A percentile compares a stretch with the other conserved stretches of the same genome.
These are phyloP conservation scores for Equus przewalskii DNA, from an alignment of 2,113 vertebrate genomes.

Conservation along the genomic window DNA sequence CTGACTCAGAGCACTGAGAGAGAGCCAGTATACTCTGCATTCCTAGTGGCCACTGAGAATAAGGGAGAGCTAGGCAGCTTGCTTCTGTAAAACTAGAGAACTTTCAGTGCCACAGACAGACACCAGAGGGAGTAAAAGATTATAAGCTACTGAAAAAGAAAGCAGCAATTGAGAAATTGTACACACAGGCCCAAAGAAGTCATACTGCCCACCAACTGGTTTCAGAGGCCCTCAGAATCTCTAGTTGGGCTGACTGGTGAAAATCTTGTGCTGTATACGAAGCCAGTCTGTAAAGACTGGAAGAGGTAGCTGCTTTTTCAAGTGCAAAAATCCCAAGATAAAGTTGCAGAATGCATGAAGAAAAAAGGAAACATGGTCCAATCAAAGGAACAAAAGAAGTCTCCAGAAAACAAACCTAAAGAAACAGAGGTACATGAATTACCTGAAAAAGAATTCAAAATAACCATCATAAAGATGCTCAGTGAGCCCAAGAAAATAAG, in stretches of 20 bases:
- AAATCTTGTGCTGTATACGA: neutral
- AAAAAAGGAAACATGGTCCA: neutral
- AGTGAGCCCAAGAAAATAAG: neutral
- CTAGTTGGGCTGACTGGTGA: neutral
- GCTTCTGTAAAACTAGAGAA: neutral
- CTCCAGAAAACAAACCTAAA: neutral
- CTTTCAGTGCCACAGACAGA: neutral
- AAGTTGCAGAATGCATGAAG: neutral
- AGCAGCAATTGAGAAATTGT: neutral
- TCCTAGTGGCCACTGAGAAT: neutral
- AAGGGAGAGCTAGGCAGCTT: neutral
- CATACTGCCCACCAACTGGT: neutral
- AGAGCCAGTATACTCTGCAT: neutral
- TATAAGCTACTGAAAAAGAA: neutral
- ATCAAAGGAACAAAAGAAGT: neutral
- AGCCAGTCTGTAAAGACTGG: neutral
- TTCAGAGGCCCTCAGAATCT: neutral
- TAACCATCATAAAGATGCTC: neutral
- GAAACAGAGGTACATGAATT: neutral
- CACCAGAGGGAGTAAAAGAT: neutral
- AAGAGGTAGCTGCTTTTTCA: neutral
- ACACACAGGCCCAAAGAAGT: neutral
- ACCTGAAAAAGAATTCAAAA: slow-evolving; percentile 10
- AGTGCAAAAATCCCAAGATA: neutral
- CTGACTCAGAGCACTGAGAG: neutral